phyloP scores from a whole-genome alignment of 2,113 vertebrate genomes.

The Halichoeres trimaculatus region DNA sequence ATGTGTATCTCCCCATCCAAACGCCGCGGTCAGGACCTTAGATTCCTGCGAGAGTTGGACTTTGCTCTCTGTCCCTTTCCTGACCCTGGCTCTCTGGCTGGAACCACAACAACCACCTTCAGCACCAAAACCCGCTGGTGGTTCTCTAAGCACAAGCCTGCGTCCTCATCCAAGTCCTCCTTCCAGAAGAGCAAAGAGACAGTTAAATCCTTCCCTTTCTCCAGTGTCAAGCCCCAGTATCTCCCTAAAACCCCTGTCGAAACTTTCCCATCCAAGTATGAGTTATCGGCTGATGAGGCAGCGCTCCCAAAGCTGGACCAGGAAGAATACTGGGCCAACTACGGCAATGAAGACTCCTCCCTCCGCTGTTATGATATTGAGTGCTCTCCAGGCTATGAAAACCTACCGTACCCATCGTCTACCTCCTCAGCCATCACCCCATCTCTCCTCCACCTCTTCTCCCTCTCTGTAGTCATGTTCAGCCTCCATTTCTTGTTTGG shows the following conservation, averaged over 20 bases:
- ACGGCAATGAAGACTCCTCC: conserved; percentile 86
- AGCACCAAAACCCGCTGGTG: conserved; percentile 88
- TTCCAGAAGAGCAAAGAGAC: conserved; percentile 81
- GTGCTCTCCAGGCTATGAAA: conserved; percentile 77
- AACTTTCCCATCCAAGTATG: conserved; percentile 76
- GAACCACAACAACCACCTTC: conserved; percentile 85
- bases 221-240: conserved; percentile 66
- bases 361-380: conserved; percentile 83
- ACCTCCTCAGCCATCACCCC: conserved; percentile 51
- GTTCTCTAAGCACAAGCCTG: conserved; percentile 88
- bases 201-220: conserved; percentile 82
- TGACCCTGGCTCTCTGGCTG: conserved; percentile 84
- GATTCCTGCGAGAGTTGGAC: conserved; percentile 88
- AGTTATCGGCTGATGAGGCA: conserved; percentile 79
- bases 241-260: conserved; percentile 56
- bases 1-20: conserved; percentile 87
- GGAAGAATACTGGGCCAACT: conserved; percentile 88
- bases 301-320: conserved; percentile 86
- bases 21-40: conserved; percentile 89
- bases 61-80: conserved; percentile 88
- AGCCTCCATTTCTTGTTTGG: conserved; percentile 81
- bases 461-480: conserved; percentile 55
- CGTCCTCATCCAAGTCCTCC: conserved; percentile 85
- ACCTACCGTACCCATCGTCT: conserved; percentile 63
- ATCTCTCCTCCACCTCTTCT: conserved; percentile 64